Conservation (phyloP, 2,113 vertebrate species). For the Chloroceryle aenea region DNA sequence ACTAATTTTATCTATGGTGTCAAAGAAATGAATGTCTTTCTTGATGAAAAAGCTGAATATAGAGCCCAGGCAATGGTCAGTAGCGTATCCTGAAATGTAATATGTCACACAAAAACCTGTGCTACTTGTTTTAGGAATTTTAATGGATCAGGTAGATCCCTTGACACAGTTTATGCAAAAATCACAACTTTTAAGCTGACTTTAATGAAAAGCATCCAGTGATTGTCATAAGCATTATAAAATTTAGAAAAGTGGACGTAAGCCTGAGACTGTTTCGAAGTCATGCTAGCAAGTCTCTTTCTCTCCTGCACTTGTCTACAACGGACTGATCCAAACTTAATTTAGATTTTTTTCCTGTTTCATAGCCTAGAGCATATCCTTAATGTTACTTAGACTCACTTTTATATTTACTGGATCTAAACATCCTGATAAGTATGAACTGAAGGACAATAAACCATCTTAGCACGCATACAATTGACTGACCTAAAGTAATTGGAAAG, state of each 20-base stretch:
- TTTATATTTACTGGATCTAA: constrained; percentile 14
- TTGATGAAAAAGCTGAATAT: constrained; percentile 8
- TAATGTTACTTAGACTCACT: constrained; percentile 44
- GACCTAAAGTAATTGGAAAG: background rate
- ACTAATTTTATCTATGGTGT: constrained; percentile 1
- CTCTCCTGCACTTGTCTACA: background rate
- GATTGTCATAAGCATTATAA: background rate
- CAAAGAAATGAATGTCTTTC: background rate
- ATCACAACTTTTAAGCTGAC: background rate
- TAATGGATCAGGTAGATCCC: background rate
- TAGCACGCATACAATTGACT: background rate
- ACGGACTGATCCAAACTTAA: background rate
- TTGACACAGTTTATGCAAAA: background rate
- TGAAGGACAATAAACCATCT: constrained; percentile 7
- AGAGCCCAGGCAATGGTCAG: background rate
- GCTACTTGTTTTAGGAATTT: background rate
- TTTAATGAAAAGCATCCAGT: background rate
- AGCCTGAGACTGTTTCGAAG: background rate
- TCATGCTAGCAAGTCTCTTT: background rate
- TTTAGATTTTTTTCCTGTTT: constrained; percentile 29
- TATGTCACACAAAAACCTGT: background rate
- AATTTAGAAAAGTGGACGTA: background rate
- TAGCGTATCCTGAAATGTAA: background rate
- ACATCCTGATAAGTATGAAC: background rate
- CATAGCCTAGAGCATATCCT: background rate